phyloP scores from a whole-genome alignment of 1,140 invertebrate species.

The Platyscapa corneri region DNA sequence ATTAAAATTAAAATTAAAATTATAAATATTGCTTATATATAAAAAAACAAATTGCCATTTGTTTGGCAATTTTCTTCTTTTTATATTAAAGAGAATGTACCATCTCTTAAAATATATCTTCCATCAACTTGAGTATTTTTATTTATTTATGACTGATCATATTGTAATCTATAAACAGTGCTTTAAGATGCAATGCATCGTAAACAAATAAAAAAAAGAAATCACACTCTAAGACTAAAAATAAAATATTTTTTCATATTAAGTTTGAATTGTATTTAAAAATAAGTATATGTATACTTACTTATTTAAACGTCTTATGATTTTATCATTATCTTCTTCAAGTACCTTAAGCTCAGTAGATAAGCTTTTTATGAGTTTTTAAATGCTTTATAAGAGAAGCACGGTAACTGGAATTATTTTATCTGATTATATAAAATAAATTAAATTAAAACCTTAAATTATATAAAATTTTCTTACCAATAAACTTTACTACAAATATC shows the following conservation, averaged over 20 bases:
- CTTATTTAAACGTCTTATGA: conserved; percentile 9
- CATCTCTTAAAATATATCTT: conserved; percentile 13
- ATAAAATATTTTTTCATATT: background rate
- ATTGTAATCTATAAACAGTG: conserved; percentile 3
- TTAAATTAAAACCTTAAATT: background rate
- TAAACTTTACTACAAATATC: conserved; percentile 55
- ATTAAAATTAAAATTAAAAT: conserved; percentile 32
- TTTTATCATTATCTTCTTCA: background rate
- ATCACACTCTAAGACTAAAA: background rate
- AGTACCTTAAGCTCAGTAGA: background rate
- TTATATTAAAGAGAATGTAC: conserved; percentile 39
- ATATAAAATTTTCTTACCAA: conserved; percentile 55
- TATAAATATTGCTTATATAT: conserved; percentile 34
- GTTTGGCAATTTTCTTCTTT: background rate
- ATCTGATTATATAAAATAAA: conserved; percentile 6
- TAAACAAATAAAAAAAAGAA: background rate
- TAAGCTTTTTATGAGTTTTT: conserved; percentile 46
- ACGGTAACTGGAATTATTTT: conserved; percentile 56
- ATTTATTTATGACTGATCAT: conserved; percentile 14
- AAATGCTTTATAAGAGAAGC: conserved; percentile 58
- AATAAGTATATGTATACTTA: background rate
- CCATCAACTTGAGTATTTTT: conserved; percentile 33
- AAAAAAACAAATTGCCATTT: conserved; percentile 31
- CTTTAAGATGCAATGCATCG: background rate
- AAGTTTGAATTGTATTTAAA: background rate